A percentile compares a stretch with the other conserved stretches of the same genome.
phyloP scores from a whole-genome alignment of 2,113 vertebrate species.

The Empidonax traillii region DNA sequence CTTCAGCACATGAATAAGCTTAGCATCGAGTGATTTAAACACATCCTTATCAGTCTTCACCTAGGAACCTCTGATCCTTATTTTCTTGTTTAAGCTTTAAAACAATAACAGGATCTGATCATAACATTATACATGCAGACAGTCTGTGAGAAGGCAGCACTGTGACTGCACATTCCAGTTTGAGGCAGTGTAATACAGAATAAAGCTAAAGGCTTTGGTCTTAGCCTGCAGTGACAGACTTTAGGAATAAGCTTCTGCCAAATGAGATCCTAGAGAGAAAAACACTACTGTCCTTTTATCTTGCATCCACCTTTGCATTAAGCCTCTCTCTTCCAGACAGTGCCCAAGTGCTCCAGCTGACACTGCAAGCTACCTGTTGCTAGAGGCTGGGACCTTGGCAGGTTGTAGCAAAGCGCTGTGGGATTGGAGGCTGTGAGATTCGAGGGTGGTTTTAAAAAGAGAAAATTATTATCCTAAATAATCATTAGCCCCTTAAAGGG shows the following conservation, averaged over 20 bases:
- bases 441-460: not conserved
- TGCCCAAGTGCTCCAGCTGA: not conserved
- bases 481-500: not conserved
- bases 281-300: not conserved
- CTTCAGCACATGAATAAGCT: not conserved
- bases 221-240: not conserved
- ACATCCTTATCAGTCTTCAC: not conserved
- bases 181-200: not conserved
- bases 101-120: rapidly evolving
- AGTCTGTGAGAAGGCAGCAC: not conserved
- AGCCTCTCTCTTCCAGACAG: not conserved
- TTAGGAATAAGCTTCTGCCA: not conserved
- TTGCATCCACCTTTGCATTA: not conserved
- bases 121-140: not conserved
- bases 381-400: not conserved
- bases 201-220: not conserved
- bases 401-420: not conserved
- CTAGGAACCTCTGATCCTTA: not conserved
- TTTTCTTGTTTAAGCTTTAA: not conserved
- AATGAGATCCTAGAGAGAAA: not conserved
- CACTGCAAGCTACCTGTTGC: not conserved
- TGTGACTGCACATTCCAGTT: not conserved
- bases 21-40: not conserved
- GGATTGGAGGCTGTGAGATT: not conserved
- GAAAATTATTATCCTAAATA: not conserved